Percentiles rank a stretch among this genome's conserved stretches.
Conservation (phyloP, 2,113 vertebrate species). For the Elgaria multicarinata region DNA sequence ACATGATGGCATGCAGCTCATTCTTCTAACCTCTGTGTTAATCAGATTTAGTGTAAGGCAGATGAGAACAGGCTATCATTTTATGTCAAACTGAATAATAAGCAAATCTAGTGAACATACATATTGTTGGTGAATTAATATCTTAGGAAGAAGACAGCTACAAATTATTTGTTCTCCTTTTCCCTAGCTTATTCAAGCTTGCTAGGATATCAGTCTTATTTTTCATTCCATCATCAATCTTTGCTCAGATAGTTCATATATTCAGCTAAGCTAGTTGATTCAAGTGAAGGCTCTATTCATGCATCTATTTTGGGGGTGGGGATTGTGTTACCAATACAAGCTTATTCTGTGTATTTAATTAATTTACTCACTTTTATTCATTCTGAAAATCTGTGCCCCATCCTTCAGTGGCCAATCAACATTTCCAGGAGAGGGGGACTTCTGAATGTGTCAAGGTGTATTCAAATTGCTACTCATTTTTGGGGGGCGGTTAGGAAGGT, state of each 20-base stretch:
- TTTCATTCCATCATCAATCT: neutral
- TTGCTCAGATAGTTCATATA: neutral
- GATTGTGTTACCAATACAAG: neutral
- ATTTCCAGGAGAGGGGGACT: neutral
- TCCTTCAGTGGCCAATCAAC: neutral
- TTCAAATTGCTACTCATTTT: neutral
- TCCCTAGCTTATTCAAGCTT: neutral
- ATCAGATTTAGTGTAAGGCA: neutral
- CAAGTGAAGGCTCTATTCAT: neutral
- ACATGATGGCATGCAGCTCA: neutral
- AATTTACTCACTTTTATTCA: neutral
- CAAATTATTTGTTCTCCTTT: neutral
- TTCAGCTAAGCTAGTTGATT: neutral
- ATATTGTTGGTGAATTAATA: neutral
- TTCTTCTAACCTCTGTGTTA: neutral
- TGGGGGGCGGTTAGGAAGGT: too few relatives aligned
- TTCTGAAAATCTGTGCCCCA: neutral
- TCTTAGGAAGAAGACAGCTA: neutral
- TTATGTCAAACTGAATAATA: neutral
- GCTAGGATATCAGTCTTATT: neutral
- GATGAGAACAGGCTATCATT: neutral
- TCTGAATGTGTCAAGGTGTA: neutral
- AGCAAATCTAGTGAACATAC: neutral
- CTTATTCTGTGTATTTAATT: neutral
- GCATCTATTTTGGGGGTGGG: neutral